Percentiles rank a stretch among this genome's conserved stretches.
phyloP scores from a whole-genome alignment of 2,797 vertebrate species.

The Prunella strophiata region DNA sequence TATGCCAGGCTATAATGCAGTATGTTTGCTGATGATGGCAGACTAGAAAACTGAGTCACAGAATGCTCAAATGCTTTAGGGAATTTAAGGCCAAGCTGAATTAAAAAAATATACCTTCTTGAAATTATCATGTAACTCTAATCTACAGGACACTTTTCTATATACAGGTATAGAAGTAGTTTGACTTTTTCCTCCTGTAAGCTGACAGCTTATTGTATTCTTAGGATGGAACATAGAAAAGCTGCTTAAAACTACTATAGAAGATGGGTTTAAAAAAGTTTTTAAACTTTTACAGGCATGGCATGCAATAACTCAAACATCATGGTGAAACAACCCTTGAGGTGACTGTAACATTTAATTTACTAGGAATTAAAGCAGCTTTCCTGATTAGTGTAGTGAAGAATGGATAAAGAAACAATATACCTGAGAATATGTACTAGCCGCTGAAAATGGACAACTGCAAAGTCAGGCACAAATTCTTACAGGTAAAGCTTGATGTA shows the following conservation, averaged over 20 bases:
- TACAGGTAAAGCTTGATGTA: rapidly evolving
- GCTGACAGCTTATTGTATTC: neutral
- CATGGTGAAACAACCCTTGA: neutral
- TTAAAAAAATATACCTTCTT: neutral
- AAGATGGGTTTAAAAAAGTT: neutral
- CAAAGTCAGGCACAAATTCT: neutral
- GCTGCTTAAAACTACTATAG: neutral
- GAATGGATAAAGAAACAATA: neutral
- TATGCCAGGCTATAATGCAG: neutral
- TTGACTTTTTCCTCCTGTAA: neutral
- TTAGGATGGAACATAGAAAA: neutral
- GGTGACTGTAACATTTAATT: neutral
- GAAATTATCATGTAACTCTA: neutral
- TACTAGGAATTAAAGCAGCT: neutral
- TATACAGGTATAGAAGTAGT: neutral
- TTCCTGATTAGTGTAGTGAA: neutral
- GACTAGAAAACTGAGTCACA: neutral
- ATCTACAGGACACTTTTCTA: neutral
- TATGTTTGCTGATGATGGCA: neutral
- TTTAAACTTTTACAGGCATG: neutral
- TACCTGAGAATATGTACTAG: neutral
- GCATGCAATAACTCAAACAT: neutral
- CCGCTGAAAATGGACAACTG: neutral
- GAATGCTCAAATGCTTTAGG: neutral
- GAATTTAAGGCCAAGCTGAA: constrained; percentile 6